These are phyloP conservation scores for Spheniscus humboldti DNA, from an alignment of 2,797 vertebrate genomes.

Conservation along the genomic window DNA sequence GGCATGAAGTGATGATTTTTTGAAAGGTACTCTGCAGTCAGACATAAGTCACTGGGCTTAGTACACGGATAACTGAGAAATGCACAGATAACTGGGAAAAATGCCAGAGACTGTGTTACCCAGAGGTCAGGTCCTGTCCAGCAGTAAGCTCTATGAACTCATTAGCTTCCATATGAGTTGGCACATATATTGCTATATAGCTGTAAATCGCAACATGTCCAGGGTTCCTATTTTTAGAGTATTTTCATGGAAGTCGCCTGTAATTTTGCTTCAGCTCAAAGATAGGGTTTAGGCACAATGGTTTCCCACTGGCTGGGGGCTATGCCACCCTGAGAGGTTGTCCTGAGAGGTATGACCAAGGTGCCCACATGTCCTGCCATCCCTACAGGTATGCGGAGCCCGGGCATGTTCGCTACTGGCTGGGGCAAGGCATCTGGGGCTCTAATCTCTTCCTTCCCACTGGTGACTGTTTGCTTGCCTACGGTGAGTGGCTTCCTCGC, in stretches of 20 bases:
- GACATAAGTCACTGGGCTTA: not conserved
- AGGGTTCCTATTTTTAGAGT: not conserved
- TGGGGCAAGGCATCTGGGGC: not conserved
- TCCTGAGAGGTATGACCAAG: not conserved
- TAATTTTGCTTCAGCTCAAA: not conserved
- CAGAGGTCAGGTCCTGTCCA: not conserved
- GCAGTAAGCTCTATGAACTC: not conserved
- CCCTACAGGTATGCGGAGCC: not conserved
- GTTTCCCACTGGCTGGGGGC: rapidly evolving
- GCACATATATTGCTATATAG: not conserved
- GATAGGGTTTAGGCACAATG: not conserved
- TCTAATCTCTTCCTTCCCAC: not conserved
- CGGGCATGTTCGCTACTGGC: rapidly evolving
- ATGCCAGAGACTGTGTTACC: not conserved
- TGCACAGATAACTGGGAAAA: not conserved
- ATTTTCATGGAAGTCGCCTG: not conserved
- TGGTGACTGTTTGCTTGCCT: not conserved
- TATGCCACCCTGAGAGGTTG: not conserved
- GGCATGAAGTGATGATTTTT: not conserved
- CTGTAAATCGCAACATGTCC: not conserved
- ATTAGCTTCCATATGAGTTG: not conserved
- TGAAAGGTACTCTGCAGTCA: not conserved
- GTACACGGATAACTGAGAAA: not conserved
- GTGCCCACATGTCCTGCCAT: not conserved
- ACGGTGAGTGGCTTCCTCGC: rapidly evolving